These are phyloP conservation scores for Alviniconcha marisindica DNA, from an alignment of 1,140 invertebrate genomes.

Conservation along the genomic window DNA sequence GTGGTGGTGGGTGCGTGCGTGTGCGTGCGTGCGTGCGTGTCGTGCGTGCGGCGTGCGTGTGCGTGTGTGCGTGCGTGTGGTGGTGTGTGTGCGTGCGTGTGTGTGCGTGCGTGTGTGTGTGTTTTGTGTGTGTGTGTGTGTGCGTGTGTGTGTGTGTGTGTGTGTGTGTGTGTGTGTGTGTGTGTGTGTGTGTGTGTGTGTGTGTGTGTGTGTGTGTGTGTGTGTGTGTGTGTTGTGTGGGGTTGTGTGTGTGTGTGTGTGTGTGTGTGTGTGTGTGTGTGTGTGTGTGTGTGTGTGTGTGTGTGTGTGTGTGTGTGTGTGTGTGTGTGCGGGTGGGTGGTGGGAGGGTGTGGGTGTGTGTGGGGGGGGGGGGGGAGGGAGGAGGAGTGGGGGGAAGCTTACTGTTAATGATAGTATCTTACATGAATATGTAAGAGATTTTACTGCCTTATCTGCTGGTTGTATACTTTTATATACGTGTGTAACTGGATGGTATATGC, in stretches of 20 bases:
- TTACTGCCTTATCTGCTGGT: too few relatives aligned
- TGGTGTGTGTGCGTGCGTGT: not conserved
- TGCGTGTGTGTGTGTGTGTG: not conserved
- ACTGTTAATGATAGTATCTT: too few relatives aligned
- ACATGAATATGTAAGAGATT: too few relatives aligned
- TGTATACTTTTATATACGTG: too few relatives aligned
- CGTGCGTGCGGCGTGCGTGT: not conserved
- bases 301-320: not conserved
- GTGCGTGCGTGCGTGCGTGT: too few relatives aligned
- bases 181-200: constrained; percentile 13
- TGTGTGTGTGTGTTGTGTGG: not conserved
- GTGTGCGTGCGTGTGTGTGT: constrained; percentile 1
- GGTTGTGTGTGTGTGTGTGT: not conserved
- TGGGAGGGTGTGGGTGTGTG: not conserved
- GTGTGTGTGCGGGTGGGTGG: not conserved
- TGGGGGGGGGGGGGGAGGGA: too few relatives aligned
- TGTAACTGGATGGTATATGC: too few relatives aligned
- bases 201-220: constrained; percentile 12
- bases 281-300: constrained; percentile 7
- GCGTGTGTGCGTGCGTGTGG: not conserved
- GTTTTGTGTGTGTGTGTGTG: not conserved
- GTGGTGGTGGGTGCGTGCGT: not conserved
- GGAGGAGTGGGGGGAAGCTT: too few relatives aligned
- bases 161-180: constrained; percentile 7
- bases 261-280: not conserved